These are phyloP conservation scores for Brachypalpus laphriformis DNA, from an alignment of 2,888 invertebrate genomes.

Conservation along the genomic window DNA sequence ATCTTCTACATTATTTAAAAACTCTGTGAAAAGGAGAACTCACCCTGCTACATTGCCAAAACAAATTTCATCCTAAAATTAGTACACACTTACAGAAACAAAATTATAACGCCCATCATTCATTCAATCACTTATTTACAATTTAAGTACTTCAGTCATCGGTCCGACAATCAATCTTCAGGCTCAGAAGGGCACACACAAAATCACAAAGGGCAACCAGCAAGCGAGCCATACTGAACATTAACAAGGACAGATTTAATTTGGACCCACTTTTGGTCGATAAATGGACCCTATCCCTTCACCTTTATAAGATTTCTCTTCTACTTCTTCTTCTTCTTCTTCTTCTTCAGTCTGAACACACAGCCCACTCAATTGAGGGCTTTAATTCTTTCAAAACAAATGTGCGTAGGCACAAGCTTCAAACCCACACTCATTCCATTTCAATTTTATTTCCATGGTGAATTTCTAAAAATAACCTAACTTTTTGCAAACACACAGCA, in stretches of 20 bases:
- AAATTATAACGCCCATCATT: conserved; percentile 1
- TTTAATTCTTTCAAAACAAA: conserved; percentile 9
- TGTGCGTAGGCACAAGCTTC: conserved; percentile 19
- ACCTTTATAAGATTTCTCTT: conserved; percentile 30
- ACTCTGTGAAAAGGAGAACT: background rate
- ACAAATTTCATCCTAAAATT: conserved; percentile 28
- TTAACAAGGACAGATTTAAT: conserved; percentile 40
- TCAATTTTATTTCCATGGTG: conserved; percentile 38
- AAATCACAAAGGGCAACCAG: background rate
- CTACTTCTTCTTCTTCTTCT: conserved; percentile 8
- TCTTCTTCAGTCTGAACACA: conserved; percentile 31
- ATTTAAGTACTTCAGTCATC: conserved; percentile 40
- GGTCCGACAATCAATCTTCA: conserved; percentile 33
- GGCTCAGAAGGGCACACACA: background rate
- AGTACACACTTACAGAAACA: conserved; percentile 18
- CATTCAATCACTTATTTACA: conserved; percentile 33
- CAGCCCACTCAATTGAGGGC: conserved; percentile 30
- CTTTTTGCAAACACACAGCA: background rate
- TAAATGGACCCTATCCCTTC: conserved; percentile 31
- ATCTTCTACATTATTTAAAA: conserved; percentile 18
- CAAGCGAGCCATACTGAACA: background rate
- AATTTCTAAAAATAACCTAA: conserved; percentile 60
- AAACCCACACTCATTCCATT: conserved; percentile 13
- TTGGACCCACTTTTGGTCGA: conserved; percentile 20
- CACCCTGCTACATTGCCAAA: background rate